These are phyloP conservation scores for Unio delphinus DNA, from an alignment of 2,888 invertebrate genomes.

Conservation along the genomic window DNA sequence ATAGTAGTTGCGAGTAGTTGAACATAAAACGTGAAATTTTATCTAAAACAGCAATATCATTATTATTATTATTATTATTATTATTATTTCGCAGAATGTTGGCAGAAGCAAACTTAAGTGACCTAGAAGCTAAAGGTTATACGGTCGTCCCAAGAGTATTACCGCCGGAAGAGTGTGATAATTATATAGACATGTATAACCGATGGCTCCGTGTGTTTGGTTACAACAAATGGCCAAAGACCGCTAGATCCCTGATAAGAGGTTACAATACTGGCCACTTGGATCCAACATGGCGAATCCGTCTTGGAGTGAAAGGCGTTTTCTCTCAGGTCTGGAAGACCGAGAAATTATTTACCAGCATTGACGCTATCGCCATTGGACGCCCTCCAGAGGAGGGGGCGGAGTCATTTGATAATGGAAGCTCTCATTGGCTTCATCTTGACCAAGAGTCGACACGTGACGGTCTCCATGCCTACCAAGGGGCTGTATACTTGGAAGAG, in stretches of 20 bases:
- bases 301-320: conserved; percentile 40
- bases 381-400: conserved; percentile 48
- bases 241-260: conserved; percentile 36
- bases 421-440: conserved; percentile 40
- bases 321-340: conserved; percentile 54
- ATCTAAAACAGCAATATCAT: too few relatives aligned
- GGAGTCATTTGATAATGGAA: conserved; percentile 17
- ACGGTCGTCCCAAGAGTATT: conserved; percentile 34
- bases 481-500: conserved; percentile 53
- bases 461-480: conserved; percentile 56
- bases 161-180: conserved; percentile 26
- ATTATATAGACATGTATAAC: conserved; percentile 29
- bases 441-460: conserved; percentile 41
- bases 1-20: too few relatives aligned
- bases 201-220: conserved; percentile 29
- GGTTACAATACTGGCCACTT: conserved; percentile 41
- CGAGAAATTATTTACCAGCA: conserved; percentile 51
- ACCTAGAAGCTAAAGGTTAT: conserved; percentile 36
- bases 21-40: too few relatives aligned
- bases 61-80: too few relatives aligned
- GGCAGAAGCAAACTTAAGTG: conserved; percentile 20
- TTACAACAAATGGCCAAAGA: conserved; percentile 8
- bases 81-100: conserved; percentile 19
- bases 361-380: conserved; percentile 54
- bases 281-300: conserved; percentile 40